These are phyloP conservation scores for Spinus pinus DNA, from an alignment of 2,797 vertebrate species.

Conservation along the genomic window DNA sequence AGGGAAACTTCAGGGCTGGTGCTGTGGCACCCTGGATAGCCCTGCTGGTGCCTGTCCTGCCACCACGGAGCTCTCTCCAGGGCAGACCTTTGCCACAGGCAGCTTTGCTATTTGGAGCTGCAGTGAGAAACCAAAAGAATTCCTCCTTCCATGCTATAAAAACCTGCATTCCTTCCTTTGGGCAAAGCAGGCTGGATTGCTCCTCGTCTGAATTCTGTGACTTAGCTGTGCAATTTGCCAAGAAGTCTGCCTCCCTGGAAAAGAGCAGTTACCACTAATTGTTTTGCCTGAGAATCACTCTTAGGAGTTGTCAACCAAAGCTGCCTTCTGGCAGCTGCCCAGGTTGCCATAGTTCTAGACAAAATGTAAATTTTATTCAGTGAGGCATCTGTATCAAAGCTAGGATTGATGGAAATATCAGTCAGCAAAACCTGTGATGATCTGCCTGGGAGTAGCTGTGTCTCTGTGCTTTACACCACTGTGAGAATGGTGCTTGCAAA, in stretches of 20 bases:
- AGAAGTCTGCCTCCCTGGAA: conserved; percentile 55
- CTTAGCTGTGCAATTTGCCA: conserved; percentile 37
- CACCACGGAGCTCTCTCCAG: not conserved
- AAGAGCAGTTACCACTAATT: conserved; percentile 51
- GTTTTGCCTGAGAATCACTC: conserved; percentile 60
- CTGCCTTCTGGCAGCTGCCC: conserved; percentile 54
- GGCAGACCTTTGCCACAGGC: not conserved
- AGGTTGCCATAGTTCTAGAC: conserved; percentile 63
- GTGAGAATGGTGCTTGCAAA: not conserved
- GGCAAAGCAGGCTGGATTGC: conserved; percentile 22
- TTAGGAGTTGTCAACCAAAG: conserved; percentile 48
- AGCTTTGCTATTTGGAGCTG: conserved; percentile 9
- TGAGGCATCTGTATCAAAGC: conserved; percentile 15
- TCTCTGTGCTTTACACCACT: not conserved
- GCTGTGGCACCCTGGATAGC: not conserved
- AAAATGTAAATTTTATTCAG: conserved; percentile 49
- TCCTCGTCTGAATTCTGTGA: conserved; percentile 40
- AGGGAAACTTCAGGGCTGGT: not conserved
- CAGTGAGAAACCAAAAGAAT: conserved; percentile 33
- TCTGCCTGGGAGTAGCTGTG: not conserved
- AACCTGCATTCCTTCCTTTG: conserved; percentile 56
- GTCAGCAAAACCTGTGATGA: conserved; percentile 38
- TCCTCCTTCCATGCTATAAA: conserved; percentile 30
- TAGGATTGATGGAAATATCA: conserved; percentile 34
- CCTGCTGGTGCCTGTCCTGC: not conserved